Evolutionary conservation across 2,797 vertebrate species (phyloP).

Genomic region (Macropus fuliginosus): DNA sequence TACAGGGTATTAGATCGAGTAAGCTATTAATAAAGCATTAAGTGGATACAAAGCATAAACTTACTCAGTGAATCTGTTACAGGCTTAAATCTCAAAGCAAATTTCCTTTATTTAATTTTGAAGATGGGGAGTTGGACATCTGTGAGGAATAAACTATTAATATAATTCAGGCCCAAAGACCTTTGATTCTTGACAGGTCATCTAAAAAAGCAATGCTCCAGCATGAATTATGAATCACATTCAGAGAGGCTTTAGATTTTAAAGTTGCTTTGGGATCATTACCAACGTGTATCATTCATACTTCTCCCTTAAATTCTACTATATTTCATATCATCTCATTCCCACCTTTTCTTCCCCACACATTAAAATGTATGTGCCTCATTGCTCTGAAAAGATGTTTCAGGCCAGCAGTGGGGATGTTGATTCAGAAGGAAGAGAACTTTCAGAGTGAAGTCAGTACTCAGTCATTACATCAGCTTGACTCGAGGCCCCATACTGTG

Average conservation of each 20-base stretch:
- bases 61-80: slow-evolving; percentile 48
- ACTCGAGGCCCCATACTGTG: background rate
- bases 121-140: slow-evolving; percentile 18
- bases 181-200: slow-evolving; percentile 22
- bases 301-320: background rate
- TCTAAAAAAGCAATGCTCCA: background rate
- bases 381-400: background rate
- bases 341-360: background rate
- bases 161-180: background rate
- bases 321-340: background rate
- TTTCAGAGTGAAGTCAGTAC: background rate
- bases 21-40: slow-evolving; percentile 18
- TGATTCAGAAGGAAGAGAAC: background rate
- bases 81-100: slow-evolving; percentile 53
- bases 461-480: background rate
- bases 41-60: background rate
- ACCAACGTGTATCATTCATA: slow-evolving; percentile 14
- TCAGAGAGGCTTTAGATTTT: slow-evolving; percentile 17
- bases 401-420: background rate
- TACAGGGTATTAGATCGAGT: slow-evolving; percentile 7
- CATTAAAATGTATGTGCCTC: background rate
- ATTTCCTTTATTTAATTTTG: slow-evolving; percentile 51
- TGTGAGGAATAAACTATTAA: slow-evolving; percentile 27
- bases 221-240: background rate
- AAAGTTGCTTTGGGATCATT: background rate